Evolutionary conservation across 1,140 invertebrate genomes (phyloP), one percentile per base, ranked within the genome.

Genomic region (Dinothrombium tinctorium): DNA sequence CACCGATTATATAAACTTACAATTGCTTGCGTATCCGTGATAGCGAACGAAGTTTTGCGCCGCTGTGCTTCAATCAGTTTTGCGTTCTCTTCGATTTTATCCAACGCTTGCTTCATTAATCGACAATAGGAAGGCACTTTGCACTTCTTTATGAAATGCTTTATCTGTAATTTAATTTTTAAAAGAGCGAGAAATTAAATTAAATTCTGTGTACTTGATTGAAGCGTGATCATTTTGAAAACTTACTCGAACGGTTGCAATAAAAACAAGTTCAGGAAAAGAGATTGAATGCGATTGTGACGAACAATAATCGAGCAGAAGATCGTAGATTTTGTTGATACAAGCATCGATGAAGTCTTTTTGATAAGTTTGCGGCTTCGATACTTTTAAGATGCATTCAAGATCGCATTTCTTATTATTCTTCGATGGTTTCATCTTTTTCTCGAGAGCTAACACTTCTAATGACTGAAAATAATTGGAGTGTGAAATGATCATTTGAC

Each of bases 291-390:
- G 62, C 19, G 75, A 73, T 53, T 83, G 71, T 45, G 67, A 67
- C 0, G 73, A 64, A 4, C 81, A 64, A 53, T 76, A 77, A 49
- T 86, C 74, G 42, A 89, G 53, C 4, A 82, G 53, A 2, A 76
- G 58, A 31, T 67, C 68, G 58, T 81, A 82, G 24, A 87, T 56
- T 49, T 71, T 69, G 41, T 87, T 80, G 31, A 90, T 71, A 2
- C 84, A 60, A 20, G 72, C 69, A 59, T 90, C 79, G 54, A 81
- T 81, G 51, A 86, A 90, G 2, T 73, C 74, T 59, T 78, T 83
- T 57, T 89, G 80, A 33, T 63, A 56, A 43, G 82, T 52, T 52
- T 90, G 79, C 1, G 70, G 67, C 54, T 89, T 87, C 2, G 78
- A 80, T 12, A 84, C 56, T 55, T 80, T 71, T 6, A 92, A 60